Evolutionary conservation across 2,888 invertebrate species (phyloP), one percentile per base, ranked within the genome.

Genomic region (Malachius bipustulatus): DNA sequence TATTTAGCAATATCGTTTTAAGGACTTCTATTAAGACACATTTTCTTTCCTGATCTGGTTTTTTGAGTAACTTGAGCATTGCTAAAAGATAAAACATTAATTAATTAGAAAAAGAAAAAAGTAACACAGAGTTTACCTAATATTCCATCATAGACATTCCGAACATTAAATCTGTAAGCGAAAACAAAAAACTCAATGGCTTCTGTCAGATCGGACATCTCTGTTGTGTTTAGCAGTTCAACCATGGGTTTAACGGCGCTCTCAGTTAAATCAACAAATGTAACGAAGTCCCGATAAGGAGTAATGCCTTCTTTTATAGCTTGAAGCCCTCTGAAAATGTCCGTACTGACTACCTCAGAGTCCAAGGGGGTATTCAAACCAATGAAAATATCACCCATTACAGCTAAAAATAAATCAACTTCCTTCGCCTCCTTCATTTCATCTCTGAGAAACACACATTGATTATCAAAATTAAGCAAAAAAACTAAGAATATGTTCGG

Each of bases 181-280:
- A 80, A 74, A 0, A 84, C 82, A 47, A 94, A 82, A 56, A 93
- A 88, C 39, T 85, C 79, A 14, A 94, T 82, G 0, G 93, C 83
- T 58, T 93, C 94, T 35, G 80, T 72, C 9, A 89, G 82, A 57
- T 93, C 93, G 0, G 80, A 73, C 3, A 78, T 71, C 40, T 74
- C 73, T 45, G 75, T 73, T 0, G 82, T 80, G 57, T 76, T 72
- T 8, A 93, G 64, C 51, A 91, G 63, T 12, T 77, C 70, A 45
- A 77, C 75, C 38, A 88, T 75, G n/a, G 78, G 62, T 0, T 73
- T 71, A 36, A 82, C 61, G 4, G 71, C 66, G 10, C 57, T 54
- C 42, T 71, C 67, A 3, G 59, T 46, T 3, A 56, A 39, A 35
- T 51, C 47, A 26, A 60, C 42, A 43, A 57, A 60, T 4, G 43